Evolutionary conservation across 1,140 invertebrate genomes (phyloP), one percentile per base, ranked within the genome.

Genomic region (Zaprionus tsacasi): DNA sequence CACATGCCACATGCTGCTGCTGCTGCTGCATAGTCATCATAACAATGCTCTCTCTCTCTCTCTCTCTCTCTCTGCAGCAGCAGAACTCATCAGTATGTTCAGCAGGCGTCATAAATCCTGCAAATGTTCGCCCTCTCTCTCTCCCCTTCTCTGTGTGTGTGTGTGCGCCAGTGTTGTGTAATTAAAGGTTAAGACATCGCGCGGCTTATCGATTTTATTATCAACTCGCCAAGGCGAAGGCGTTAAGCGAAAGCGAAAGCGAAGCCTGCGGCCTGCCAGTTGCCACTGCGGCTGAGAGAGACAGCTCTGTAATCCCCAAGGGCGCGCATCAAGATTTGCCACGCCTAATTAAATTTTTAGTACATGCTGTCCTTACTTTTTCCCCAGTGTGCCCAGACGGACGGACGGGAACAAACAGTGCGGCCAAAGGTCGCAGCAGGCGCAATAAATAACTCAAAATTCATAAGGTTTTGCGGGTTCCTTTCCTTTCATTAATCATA

Each of bases 181-280:
- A 88, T 86, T 87, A 88, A 88, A 88, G 83, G 69, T 69, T 78
- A 71, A 69, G 80, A 64, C 58, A 25, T 50, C 45, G 55, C 50
- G 79, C 63, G 52, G 27, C 70, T 71, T 88, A 87, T 87, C 86
- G 82, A 87, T 87, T 88, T 88, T 77, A 67, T 82, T 79, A 79
- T 79, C 78, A 70, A 77, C 63, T 61, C 55, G 64, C 55, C 15
- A 17, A 50, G 45, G 64, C 52, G 21, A 55, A 55, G 27, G 52
- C 27, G 40, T 7, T 6, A 45, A 55, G 52, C 10, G 27, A n/a
- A 12, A 2, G 11, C 17, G 52, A 6, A 50, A 17, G 45, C 17
- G 21, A n/a, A n/a, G 45, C 45, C 45, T 48, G 17, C 8, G 25
- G 13, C 21, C 21, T 21, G 21, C 21, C 1, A 1, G 1, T 21